phyloP scores from a whole-genome alignment of 2,797 vertebrate genomes.

The Manis javanica region DNA sequence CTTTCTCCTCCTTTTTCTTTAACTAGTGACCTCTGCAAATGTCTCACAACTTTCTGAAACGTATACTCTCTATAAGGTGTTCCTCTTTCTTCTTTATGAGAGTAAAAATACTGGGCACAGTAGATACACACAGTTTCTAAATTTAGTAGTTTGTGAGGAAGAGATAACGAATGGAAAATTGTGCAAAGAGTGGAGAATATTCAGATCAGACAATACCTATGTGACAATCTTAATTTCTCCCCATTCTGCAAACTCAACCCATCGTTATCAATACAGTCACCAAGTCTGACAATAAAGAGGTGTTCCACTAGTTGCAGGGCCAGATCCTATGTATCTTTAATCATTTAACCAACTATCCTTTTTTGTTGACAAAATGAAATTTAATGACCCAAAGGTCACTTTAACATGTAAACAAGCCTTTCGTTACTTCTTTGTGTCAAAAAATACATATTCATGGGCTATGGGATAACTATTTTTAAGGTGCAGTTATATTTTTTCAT shows the following conservation, averaged over 20 bases:
- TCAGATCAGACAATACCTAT: background rate
- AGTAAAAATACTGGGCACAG: background rate
- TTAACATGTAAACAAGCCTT: background rate
- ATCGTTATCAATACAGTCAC: background rate
- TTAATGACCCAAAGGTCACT: background rate
- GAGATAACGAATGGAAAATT: background rate
- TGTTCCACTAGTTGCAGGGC: background rate
- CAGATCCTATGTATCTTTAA: background rate
- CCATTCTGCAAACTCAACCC: background rate
- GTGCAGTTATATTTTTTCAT: background rate
- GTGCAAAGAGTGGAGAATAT: background rate
- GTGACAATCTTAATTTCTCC: background rate
- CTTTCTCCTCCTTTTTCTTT: background rate
- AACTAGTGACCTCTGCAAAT: background rate
- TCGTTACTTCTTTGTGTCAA: background rate
- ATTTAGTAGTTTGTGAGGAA: background rate
- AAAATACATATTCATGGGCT: background rate
- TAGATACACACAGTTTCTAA: background rate
- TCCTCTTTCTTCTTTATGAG: background rate
- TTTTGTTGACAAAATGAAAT: background rate
- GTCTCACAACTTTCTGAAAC: background rate
- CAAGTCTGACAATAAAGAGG: background rate
- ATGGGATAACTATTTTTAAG: background rate
- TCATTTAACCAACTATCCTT: background rate
- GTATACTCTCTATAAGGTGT: background rate